Conservation (phyloP, 1,140 invertebrate species). For the Trinorchestia longiramus region DNA sequence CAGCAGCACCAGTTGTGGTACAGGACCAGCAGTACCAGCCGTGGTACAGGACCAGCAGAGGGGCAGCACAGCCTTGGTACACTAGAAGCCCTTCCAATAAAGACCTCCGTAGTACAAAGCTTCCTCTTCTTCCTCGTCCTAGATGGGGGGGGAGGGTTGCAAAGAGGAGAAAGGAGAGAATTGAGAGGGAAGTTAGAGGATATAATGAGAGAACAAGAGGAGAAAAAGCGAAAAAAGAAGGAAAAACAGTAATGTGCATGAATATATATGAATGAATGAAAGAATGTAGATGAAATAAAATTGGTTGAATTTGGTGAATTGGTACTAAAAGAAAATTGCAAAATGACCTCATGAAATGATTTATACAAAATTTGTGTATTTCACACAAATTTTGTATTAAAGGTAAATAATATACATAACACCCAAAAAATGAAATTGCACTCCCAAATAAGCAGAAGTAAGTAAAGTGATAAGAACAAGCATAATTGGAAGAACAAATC, state of each 20-base stretch:
- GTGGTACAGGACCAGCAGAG: neutral
- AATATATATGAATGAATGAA: neutral
- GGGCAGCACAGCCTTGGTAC: neutral
- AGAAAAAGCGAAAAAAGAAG: neutral
- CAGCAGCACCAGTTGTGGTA: neutral
- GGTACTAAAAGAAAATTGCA: neutral
- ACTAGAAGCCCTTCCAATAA: conserved; percentile 63
- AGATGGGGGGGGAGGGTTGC: neutral
- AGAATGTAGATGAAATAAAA: neutral
- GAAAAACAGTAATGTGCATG: neutral
- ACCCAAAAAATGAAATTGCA: neutral
- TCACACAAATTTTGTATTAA: neutral
- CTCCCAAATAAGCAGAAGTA: neutral
- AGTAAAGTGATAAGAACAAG: too few relatives aligned
- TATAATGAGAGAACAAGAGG: neutral
- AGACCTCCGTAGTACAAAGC: conserved; percentile 65
- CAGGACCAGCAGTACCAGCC: neutral
- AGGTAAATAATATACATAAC: neutral
- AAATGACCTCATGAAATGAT: neutral
- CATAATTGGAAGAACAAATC: too few relatives aligned
- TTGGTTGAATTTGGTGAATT: neutral
- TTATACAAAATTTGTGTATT: neutral
- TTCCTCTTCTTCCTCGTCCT: conserved; percentile 64
- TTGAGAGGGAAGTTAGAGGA: neutral
- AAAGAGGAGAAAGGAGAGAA: neutral